A percentile compares a stretch with the other conserved stretches of the same genome.
Evolutionary conservation across 1,140 invertebrate species (phyloP).

Genomic region (Drosophila melanogaster): DNA sequence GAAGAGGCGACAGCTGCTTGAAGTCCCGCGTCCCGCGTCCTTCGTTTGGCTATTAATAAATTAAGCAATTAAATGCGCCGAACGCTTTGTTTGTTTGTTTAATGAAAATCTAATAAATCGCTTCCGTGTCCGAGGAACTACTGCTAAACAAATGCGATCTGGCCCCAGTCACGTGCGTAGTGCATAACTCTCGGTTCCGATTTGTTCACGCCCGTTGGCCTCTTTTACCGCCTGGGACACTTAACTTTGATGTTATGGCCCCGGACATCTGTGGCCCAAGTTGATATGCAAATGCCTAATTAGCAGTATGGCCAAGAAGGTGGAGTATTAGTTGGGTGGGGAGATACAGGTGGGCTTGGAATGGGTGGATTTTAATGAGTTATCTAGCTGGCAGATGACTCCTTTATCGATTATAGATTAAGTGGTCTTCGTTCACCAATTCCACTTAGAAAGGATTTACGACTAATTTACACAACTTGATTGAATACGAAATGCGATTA

Average conservation of each 20-base stretch:
- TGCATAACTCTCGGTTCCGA: constrained; percentile 62
- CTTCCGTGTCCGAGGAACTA: constrained; percentile 53
- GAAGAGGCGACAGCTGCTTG: constrained; percentile 51
- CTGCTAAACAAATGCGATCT: constrained; percentile 6
- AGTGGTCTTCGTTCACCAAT: background rate
- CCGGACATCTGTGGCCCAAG: constrained; percentile 55
- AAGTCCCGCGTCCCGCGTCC: constrained; percentile 9
- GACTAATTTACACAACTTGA: background rate
- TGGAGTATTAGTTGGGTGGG: background rate
- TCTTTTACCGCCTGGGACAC: constrained; percentile 27
- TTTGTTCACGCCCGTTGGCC: constrained; percentile 27
- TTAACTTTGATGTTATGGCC: constrained; percentile 62
- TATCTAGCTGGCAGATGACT: constrained; percentile 36
- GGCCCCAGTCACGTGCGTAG: constrained; percentile 66
- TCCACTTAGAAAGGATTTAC: constrained; percentile 1
- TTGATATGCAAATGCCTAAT: constrained; percentile 63
- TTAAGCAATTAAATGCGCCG: constrained; percentile 77
- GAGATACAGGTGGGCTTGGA: constrained; percentile 20
- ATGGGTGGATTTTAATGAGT: constrained; percentile 27
- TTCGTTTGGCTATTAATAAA: constrained; percentile 72
- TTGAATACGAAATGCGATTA: background rate
- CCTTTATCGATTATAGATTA: constrained; percentile 41
- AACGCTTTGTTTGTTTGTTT: constrained; percentile 75
- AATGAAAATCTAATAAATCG: constrained; percentile 79
- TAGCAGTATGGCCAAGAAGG: constrained; percentile 21